Evolutionary conservation across 2,797 vertebrate species (phyloP).

Genomic region (Lepilemur septentrionalis): DNA sequence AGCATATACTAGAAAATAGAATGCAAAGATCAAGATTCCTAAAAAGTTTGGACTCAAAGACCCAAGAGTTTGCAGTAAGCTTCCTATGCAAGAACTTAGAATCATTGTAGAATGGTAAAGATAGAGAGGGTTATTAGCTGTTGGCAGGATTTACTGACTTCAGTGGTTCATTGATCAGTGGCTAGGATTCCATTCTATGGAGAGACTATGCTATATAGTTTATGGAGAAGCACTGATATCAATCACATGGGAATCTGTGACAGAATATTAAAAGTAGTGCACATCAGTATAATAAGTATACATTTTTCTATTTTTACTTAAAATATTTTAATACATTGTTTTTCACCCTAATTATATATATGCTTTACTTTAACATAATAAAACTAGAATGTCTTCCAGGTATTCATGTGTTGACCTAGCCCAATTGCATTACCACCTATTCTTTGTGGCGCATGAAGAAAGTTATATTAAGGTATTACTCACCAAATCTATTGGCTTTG

Average conservation of each 20-base stretch:
- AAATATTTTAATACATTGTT: not conserved
- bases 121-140: not conserved
- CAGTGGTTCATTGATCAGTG: not conserved
- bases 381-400: not conserved
- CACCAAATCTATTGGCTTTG: not conserved
- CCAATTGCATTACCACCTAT: not conserved
- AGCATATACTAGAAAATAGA: slow-evolving; percentile 36
- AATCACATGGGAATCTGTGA: not conserved
- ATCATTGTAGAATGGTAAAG: not conserved
- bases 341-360: not conserved
- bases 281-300: not conserved
- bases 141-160: not conserved
- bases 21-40: not conserved
- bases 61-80: not conserved
- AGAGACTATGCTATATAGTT: not conserved
- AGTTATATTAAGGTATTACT: not conserved
- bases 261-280: not conserved
- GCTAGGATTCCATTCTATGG: not conserved
- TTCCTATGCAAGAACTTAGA: not conserved
- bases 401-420: not conserved
- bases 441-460: not conserved
- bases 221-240: not conserved
- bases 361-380: not conserved
- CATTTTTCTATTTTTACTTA: not conserved
- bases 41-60: not conserved